phyloP scores from a whole-genome alignment of 2,797 vertebrate genomes.

The Neomorphus geoffroyi region DNA sequence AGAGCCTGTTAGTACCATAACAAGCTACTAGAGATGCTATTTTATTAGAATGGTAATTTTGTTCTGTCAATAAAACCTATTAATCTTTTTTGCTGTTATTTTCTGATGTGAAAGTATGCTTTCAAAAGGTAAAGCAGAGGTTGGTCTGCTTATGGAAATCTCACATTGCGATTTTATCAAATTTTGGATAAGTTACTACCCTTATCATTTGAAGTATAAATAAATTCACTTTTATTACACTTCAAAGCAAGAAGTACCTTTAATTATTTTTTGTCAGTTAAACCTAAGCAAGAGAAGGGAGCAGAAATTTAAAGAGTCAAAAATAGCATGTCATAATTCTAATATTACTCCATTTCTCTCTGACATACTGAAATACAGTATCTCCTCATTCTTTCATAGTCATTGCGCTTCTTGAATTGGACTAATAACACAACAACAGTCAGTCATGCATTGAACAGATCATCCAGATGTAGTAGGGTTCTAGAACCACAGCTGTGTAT shows the following conservation, averaged over 20 bases:
- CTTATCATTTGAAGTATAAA: not conserved
- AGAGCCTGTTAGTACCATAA: not conserved
- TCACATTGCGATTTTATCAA: not conserved
- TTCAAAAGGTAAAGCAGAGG: not conserved
- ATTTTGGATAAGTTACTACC: not conserved
- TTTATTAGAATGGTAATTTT: not conserved
- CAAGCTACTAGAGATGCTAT: not conserved
- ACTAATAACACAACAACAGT: not conserved
- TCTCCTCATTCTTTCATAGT: not conserved
- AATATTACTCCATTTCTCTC: not conserved
- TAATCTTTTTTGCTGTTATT: not conserved
- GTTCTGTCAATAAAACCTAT: not conserved
- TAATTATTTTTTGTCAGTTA: not conserved
- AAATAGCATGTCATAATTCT: not conserved
- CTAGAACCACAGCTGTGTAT: not conserved
- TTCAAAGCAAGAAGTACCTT: not conserved
- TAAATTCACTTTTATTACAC: not conserved
- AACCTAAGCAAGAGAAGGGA: not conserved
- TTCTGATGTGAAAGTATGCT: not conserved
- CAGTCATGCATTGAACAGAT: not conserved
- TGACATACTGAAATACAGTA: not conserved
- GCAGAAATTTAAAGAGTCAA: not conserved
- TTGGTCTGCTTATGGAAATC: not conserved
- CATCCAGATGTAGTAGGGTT: not conserved
- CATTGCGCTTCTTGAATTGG: not conserved